Evolutionary conservation across 2,113 vertebrate genomes (phyloP), one percentile per base, ranked within the genome.

Genomic region (mouse (Mus musculus)): DNA sequence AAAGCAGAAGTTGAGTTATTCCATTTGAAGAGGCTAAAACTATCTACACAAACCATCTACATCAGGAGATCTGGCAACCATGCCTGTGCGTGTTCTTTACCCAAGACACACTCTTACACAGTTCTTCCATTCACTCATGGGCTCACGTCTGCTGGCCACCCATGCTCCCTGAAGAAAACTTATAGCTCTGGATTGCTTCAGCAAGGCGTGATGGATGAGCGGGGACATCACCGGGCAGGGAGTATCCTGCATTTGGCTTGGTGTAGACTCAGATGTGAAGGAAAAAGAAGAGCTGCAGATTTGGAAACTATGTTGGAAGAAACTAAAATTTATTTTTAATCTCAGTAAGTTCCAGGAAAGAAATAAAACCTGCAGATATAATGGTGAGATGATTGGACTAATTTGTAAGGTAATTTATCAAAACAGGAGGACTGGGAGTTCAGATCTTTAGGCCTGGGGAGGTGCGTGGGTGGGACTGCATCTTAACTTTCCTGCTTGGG

Each of bases 71-170:
- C 95, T 97, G 97, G 96, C 94, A 94, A 67, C 56, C 71, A 59
- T 17, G 71, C 24, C 84, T 77, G 89, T 22, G 52, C 80, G 90
- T 22, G n/a, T 92, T 94, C 80, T 92, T 87, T 80, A 78, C 26
- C 65, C 56, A 73, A 95, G 94, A 95, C 1, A 26, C 59, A 85
- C 75, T 22, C 89, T 97, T 95, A 96, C 88, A 49, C 88, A 85
- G 9, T 94, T 97, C 92, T 96, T 97, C 97, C 97, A 97, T 96
- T 97, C 85, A 85, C 90, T 94, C 96, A 96, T 28, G 39, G 91
- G 46, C 90, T 95, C 84, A 7, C 3, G 81, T 94, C 94, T 96
- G 75, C n/a, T 93, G 93, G 94, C 96, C 95, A 97, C 97, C 94
- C 95, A 36, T 59, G 91, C 71, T 96, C 92, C 88, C 93, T 65